Conservation (phyloP, 2,888 invertebrate genomes). For the Ophioninae sp. region DNA sequence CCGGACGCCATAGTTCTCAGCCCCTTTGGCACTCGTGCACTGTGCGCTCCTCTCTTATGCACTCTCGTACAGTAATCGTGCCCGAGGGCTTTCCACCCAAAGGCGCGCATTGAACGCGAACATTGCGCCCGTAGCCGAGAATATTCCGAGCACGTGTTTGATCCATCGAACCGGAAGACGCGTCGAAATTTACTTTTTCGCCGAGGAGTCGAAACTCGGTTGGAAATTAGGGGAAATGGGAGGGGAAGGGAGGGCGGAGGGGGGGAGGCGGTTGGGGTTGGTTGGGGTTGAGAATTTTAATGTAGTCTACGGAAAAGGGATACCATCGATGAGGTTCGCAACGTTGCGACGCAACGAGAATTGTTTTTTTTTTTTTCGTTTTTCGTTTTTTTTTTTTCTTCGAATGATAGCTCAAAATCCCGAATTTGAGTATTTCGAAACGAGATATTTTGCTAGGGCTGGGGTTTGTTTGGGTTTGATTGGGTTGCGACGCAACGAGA, state of each 20-base stretch:
- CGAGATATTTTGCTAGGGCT: too few species aligned
- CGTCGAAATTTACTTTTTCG: constrained; percentile 31
- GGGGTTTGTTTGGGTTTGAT: too few species aligned
- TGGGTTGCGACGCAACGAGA: too few species aligned
- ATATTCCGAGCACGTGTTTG: constrained; percentile 51
- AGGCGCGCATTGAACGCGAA: constrained; percentile 9
- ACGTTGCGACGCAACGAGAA: too few species aligned
- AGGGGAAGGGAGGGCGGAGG: neutral
- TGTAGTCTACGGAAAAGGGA: too few species aligned
- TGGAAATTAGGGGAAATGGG: neutral
- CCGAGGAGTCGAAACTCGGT: constrained; percentile 41
- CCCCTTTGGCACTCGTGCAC: neutral
- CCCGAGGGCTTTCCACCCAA: constrained; percentile 34
- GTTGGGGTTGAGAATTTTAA: too few species aligned
- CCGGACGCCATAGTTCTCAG: neutral
- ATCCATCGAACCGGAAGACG: constrained; percentile 46
- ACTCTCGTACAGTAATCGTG: constrained; percentile 26
- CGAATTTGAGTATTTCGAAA: too few species aligned
- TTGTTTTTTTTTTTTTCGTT: too few species aligned
- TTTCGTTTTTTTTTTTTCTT: too few species aligned
- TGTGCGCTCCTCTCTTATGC: constrained; percentile 24
- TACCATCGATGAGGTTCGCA: too few species aligned
- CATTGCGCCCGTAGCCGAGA: constrained; percentile 27
- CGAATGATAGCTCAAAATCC: too few species aligned
- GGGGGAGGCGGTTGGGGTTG: too few species aligned